These are phyloP conservation scores for Aphaenogaster rudis DNA, from an alignment of 1,140 invertebrate species.

Conservation along the genomic window DNA sequence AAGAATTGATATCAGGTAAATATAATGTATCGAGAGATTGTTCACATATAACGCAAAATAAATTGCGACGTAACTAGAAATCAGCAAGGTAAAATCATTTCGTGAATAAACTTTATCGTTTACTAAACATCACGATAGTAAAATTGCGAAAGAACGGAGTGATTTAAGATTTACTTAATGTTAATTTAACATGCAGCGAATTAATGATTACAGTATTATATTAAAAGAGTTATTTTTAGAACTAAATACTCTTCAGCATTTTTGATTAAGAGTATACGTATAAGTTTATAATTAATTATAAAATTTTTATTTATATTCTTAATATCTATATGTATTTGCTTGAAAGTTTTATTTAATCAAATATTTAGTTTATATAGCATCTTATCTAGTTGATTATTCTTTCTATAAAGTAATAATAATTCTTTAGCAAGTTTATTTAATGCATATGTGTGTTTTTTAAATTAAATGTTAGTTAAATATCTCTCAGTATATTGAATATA, in stretches of 20 bases:
- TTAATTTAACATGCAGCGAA: background rate
- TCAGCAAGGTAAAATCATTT: background rate
- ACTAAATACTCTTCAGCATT: background rate
- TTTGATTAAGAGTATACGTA: background rate
- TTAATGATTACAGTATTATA: background rate
- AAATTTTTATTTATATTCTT: background rate
- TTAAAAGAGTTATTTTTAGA: background rate
- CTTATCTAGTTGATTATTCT: background rate
- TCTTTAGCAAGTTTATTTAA: background rate
- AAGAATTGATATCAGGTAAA: slow-evolving; percentile 4
- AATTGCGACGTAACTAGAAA: background rate
- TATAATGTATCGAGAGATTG: background rate
- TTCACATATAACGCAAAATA: background rate
- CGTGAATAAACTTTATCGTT: background rate
- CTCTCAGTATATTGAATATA: background rate
- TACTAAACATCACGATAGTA: background rate
- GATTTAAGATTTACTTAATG: background rate
- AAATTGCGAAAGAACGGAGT: background rate
- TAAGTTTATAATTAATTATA: background rate
- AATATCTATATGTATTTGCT: background rate
- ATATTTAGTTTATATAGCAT: background rate
- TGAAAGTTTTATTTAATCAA: background rate
- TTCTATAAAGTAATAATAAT: background rate
- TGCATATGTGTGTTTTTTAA: background rate
- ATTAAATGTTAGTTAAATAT: background rate